A percentile compares a stretch with the other conserved stretches of the same genome.
Evolutionary conservation across 2,888 invertebrate genomes (phyloP).

Genomic region (Euzophera pinguis): DNA sequence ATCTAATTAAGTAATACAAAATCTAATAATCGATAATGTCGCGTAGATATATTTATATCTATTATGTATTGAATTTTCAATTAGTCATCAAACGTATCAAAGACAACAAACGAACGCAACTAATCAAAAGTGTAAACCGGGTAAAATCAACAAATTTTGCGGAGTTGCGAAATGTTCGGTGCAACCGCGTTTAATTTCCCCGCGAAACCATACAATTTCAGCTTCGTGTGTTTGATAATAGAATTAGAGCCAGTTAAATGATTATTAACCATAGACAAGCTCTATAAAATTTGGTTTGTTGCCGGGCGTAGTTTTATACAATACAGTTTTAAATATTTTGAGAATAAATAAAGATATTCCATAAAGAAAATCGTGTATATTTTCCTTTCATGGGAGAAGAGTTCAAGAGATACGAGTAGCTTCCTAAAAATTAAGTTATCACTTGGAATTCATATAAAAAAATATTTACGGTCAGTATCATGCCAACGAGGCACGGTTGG

Average conservation of each 20-base stretch:
- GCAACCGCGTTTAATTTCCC: slow-evolving; percentile 18
- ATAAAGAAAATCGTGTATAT: too few species aligned
- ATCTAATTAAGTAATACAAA: too few species aligned
- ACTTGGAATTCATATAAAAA: background rate
- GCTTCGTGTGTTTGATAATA: slow-evolving; percentile 15
- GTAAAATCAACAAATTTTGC: slow-evolving; percentile 17
- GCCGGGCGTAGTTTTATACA: too few species aligned
- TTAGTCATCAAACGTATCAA: too few species aligned
- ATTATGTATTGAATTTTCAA: too few species aligned
- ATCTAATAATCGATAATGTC: too few species aligned
- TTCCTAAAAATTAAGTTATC: background rate
- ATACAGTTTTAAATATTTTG: background rate
- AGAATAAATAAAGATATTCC: too few species aligned
- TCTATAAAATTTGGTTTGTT: slow-evolving; percentile 10
- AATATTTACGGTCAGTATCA: background rate
- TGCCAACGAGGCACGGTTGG: slow-evolving; percentile 27
- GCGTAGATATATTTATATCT: too few species aligned
- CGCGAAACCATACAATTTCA: slow-evolving; percentile 24
- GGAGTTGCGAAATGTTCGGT: slow-evolving; percentile 9
- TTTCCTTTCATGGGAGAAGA: too few species aligned
- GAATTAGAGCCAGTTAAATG: slow-evolving; percentile 14
- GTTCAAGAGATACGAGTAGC: too few species aligned
- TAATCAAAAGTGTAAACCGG: slow-evolving; percentile 17
- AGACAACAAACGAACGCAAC: slow-evolving; percentile 1
- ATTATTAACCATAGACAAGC: slow-evolving; percentile 14